phyloP scores from a whole-genome alignment of 2,888 invertebrate species.

The Oxytorus armatus region DNA sequence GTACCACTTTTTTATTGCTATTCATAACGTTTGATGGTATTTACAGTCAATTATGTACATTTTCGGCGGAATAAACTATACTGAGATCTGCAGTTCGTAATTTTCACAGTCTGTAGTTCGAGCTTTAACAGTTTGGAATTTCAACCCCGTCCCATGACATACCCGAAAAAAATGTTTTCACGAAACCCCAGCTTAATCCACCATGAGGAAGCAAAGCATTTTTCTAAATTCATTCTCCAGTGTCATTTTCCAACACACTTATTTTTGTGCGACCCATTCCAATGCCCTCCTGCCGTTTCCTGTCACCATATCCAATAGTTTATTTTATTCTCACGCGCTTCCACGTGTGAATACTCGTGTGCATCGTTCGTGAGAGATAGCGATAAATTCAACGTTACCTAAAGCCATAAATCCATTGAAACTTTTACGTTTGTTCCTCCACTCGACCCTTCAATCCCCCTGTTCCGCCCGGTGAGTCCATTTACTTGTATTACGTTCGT shows the following conservation, averaged over 20 bases:
- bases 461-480: neutral
- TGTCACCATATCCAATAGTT: neutral
- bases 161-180: too few species aligned
- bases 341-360: constrained; percentile 20
- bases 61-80: too few species aligned
- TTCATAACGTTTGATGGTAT: too few species aligned
- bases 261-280: constrained; percentile 11
- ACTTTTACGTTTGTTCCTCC: neutral
- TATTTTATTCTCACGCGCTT: constrained; percentile 13
- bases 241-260: neutral
- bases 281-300: neutral
- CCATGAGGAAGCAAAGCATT: too few species aligned
- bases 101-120: too few species aligned
- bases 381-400: constrained; percentile 42
- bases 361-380: constrained; percentile 10
- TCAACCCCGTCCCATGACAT: too few species aligned
- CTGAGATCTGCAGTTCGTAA: too few species aligned
- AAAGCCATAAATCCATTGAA: constrained; percentile 22
- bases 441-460: constrained; percentile 1
- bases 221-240: neutral
- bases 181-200: too few species aligned
- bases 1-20: too few species aligned
- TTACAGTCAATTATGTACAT: too few species aligned
- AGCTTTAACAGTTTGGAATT: too few species aligned
- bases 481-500: neutral